phyloP scores from a whole-genome alignment of 2,113 vertebrate species.

The Pangasianodon gigas region DNA sequence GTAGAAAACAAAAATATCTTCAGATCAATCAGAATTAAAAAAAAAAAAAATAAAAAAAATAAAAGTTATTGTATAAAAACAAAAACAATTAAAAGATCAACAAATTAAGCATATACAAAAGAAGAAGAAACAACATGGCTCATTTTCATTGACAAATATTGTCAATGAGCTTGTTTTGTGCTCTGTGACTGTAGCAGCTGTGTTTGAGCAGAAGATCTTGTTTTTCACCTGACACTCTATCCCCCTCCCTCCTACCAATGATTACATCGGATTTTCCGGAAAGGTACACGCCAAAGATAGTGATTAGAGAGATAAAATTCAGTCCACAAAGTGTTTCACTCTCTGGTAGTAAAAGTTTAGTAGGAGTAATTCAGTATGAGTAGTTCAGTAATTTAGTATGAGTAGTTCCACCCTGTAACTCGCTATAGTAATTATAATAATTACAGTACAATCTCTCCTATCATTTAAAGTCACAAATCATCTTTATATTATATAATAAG shows the following conservation, averaged over 20 bases:
- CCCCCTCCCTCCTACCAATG: neutral
- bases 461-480: neutral
- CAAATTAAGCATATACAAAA: neutral
- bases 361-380: neutral
- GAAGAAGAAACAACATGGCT: neutral
- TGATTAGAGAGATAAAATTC: neutral
- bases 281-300: neutral
- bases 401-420: neutral
- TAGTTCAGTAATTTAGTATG: neutral
- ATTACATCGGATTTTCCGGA: neutral
- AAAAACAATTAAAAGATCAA: neutral
- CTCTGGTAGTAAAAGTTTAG: neutral
- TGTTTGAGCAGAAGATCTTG: neutral
- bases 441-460: neutral
- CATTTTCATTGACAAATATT: neutral
- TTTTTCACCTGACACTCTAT: neutral
- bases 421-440: neutral
- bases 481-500: neutral
- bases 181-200: neutral
- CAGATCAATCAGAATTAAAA: neutral
- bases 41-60: no score
- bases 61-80: neutral
- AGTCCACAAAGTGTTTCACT: neutral
- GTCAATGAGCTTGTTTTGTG: neutral
- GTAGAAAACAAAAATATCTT: neutral